Conservation (phyloP, 2,797 vertebrate species). For the Allobates femoralis region DNA sequence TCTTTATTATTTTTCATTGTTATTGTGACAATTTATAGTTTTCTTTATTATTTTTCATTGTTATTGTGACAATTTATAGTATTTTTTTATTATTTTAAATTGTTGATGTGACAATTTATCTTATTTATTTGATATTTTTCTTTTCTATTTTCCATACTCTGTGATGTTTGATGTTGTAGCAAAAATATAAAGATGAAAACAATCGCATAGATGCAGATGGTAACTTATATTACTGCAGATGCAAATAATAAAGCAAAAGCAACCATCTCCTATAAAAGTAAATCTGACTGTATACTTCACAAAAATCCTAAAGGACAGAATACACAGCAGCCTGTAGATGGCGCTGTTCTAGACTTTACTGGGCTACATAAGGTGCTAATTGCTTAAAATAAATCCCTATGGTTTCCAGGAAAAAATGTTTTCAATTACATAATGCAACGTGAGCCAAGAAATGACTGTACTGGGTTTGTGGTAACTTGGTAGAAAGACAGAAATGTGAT, state of each 20-base stretch:
- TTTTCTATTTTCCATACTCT: not conserved
- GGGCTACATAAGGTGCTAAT: not conserved
- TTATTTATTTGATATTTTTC: not conserved
- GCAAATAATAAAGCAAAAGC: not conserved
- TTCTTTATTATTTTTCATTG: not conserved
- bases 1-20: too few species aligned
- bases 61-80: not conserved
- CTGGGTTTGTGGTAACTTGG: not conserved
- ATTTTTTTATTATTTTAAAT: not conserved
- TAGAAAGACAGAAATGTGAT: constrained; percentile 13
- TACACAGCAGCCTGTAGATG: not conserved
- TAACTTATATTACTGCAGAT: not conserved
- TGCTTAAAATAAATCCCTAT: not conserved
- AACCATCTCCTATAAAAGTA: not conserved
- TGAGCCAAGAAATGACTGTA: not conserved
- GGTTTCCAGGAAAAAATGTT: constrained; percentile 12
- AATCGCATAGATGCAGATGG: not conserved
- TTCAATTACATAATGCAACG: constrained; percentile 12
- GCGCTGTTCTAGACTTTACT: not conserved
- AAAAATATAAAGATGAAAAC: not conserved
- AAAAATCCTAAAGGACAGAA: not conserved
- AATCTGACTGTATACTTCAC: not conserved
- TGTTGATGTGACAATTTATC: not conserved
- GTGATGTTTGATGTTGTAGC: not conserved
- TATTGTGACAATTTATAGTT: too few species aligned